A percentile compares a stretch with the other conserved stretches of the same genome.
These are phyloP conservation scores for Polylopha cassiicola DNA, from an alignment of 2,888 invertebrate species.

Conservation along the genomic window DNA sequence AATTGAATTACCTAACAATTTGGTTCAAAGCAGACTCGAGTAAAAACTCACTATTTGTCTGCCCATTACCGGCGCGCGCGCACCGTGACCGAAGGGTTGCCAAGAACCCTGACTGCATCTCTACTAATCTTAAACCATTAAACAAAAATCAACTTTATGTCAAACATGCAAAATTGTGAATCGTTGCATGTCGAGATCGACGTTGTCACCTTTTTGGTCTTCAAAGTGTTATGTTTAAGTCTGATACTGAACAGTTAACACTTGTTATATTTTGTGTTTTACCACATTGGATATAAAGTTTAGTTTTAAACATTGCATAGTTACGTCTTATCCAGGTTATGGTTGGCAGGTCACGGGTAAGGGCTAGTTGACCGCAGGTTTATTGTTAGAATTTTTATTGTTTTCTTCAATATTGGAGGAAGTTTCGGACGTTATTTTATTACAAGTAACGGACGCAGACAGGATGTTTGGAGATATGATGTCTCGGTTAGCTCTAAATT, in stretches of 20 bases:
- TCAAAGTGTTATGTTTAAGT: slow-evolving; percentile 7
- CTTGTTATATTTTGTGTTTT: slow-evolving; percentile 8
- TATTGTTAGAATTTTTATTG: slow-evolving; percentile 57
- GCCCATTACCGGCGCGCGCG: slow-evolving; percentile 57
- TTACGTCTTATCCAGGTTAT: slow-evolving; percentile 40
- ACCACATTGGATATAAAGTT: slow-evolving; percentile 12
- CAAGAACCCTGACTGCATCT: slow-evolving; percentile 40
- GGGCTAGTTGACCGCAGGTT: slow-evolving; percentile 51
- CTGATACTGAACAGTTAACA: slow-evolving; percentile 13
- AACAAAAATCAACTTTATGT: slow-evolving; percentile 15
- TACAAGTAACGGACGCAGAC: slow-evolving; percentile 11
- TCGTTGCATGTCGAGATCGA: neutral
- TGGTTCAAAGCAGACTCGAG: slow-evolving; percentile 24
- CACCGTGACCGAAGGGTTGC: slow-evolving; percentile 67
- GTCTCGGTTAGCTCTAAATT: neutral
- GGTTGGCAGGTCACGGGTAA: slow-evolving; percentile 45
- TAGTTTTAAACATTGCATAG: slow-evolving; percentile 15
- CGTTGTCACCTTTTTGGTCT: slow-evolving; percentile 2
- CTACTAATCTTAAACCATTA: slow-evolving; percentile 23
- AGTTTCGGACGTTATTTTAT: slow-evolving; percentile 57
- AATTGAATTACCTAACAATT: slow-evolving; percentile 29
- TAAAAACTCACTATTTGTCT: slow-evolving; percentile 52
- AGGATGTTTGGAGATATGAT: slow-evolving; percentile 12
- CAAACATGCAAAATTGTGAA: neutral
- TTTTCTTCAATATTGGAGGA: slow-evolving; percentile 50